A percentile compares a stretch with the other conserved stretches of the same genome.
These are phyloP conservation scores for Ophraella communa DNA, from an alignment of 2,888 invertebrate genomes.

Conservation along the genomic window DNA sequence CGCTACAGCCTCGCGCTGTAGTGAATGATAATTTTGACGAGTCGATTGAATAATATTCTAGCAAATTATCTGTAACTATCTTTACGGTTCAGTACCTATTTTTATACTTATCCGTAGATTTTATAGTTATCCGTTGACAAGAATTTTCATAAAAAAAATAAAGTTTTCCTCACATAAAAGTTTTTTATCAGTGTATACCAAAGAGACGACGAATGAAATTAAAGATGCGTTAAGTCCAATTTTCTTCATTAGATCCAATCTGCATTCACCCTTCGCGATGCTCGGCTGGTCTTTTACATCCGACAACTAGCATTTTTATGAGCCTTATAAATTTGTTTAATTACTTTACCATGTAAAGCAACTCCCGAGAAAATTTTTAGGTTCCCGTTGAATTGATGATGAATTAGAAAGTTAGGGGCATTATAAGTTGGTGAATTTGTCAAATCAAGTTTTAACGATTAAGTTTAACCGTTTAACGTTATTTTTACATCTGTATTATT, in stretches of 20 bases:
- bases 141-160: too few relatives aligned
- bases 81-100: too few relatives aligned
- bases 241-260: slow-evolving; percentile 59
- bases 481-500: too few relatives aligned
- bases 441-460: neutral
- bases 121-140: too few relatives aligned
- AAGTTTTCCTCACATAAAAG: neutral
- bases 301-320: slow-evolving; percentile 57
- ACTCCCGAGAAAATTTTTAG: slow-evolving; percentile 33
- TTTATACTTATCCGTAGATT: too few relatives aligned
- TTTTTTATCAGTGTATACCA: slow-evolving; percentile 14
- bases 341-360: slow-evolving; percentile 57
- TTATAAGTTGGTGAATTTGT: neutral
- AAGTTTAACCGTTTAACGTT: too few relatives aligned
- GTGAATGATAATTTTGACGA: too few relatives aligned
- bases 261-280: slow-evolving; percentile 54
- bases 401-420: slow-evolving; percentile 19
- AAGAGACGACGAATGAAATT: slow-evolving; percentile 45
- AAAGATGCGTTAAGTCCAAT: slow-evolving; percentile 60
- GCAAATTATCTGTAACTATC: too few relatives aligned
- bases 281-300: slow-evolving; percentile 47
- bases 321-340: slow-evolving; percentile 60
- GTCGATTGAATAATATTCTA: too few relatives aligned
- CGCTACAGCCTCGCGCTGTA: too few relatives aligned
- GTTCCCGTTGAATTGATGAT: slow-evolving; percentile 32